Evolutionary conservation across 2,888 invertebrate species (phyloP).

Genomic region (Oxytorus armatus): DNA sequence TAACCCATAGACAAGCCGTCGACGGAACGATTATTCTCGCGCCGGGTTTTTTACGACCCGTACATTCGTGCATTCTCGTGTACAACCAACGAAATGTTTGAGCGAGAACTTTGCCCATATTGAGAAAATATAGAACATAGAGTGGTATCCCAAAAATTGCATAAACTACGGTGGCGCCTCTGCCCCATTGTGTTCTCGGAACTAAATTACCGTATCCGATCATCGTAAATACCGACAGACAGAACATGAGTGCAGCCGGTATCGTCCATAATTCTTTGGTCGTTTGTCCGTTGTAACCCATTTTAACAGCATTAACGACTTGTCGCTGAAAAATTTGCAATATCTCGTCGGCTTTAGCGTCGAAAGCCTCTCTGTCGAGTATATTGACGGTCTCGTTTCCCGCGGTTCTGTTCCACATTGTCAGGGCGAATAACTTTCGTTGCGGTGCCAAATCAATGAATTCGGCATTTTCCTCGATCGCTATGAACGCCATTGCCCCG

Average conservation of each 20-base stretch:
- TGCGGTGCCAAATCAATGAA: constrained; percentile 83
- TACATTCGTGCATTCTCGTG: constrained; percentile 81
- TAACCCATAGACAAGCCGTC: constrained; percentile 95
- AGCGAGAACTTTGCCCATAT: constrained; percentile 95
- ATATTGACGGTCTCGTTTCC: constrained; percentile 86
- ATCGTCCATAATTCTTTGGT: constrained; percentile 92
- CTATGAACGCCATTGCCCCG: constrained; percentile 93
- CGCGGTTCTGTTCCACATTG: constrained; percentile 89
- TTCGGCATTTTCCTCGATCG: constrained; percentile 89
- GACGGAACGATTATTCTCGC: constrained; percentile 93
- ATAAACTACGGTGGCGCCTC: constrained; percentile 93
- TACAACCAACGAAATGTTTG: constrained; percentile 87
- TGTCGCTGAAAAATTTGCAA: constrained; percentile 89
- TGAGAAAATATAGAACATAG: constrained; percentile 94
- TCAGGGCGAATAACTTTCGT: constrained; percentile 87
- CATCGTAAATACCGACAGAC: constrained; percentile 95
- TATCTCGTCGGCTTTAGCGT: constrained; percentile 86
- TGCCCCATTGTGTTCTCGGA: constrained; percentile 93
- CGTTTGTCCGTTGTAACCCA: constrained; percentile 90
- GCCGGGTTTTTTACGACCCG: constrained; percentile 85
- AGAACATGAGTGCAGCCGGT: constrained; percentile 95
- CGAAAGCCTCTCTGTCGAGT: constrained; percentile 89
- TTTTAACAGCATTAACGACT: constrained; percentile 87
- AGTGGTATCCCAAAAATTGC: constrained; percentile 95
- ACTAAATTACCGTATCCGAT: constrained; percentile 96